These are phyloP conservation scores for Silurus asotus DNA, from an alignment of 2,113 vertebrate species.

Conservation along the genomic window DNA sequence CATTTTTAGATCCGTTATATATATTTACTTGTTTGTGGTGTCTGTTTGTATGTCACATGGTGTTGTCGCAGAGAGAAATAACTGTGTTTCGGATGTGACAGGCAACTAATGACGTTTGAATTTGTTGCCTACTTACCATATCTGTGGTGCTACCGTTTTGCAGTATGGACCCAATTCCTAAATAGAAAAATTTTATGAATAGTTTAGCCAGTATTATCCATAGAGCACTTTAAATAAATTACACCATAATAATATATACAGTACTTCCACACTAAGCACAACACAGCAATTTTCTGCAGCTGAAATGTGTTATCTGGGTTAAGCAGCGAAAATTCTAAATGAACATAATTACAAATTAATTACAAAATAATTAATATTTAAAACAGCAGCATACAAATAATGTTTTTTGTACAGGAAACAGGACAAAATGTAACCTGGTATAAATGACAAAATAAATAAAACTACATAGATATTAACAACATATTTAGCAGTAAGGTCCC, in stretches of 20 bases:
- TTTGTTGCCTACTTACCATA: background rate
- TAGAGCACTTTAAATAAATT: background rate
- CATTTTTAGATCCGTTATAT: no score
- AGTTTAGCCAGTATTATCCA: background rate
- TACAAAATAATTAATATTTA: background rate
- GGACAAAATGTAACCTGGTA: background rate
- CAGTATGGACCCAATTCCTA: background rate
- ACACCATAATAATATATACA: background rate
- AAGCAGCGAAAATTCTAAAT: background rate
- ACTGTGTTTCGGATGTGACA: background rate
- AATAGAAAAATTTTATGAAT: background rate
- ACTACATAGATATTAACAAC: background rate
- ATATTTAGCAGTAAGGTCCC: background rate
- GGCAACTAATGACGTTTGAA: background rate
- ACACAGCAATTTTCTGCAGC: background rate
- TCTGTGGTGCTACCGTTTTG: background rate
- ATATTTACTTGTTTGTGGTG: no score
- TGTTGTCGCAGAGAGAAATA: no score
- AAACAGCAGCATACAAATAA: background rate
- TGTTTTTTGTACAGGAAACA: no score
- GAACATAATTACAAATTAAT: background rate
- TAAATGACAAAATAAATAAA: background rate
- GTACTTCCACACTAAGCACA: background rate
- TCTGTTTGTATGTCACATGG: no score
- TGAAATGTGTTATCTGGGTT: background rate